Evolutionary conservation across 1,140 invertebrate species (phyloP).

Genomic region (Gryon sp.): DNA sequence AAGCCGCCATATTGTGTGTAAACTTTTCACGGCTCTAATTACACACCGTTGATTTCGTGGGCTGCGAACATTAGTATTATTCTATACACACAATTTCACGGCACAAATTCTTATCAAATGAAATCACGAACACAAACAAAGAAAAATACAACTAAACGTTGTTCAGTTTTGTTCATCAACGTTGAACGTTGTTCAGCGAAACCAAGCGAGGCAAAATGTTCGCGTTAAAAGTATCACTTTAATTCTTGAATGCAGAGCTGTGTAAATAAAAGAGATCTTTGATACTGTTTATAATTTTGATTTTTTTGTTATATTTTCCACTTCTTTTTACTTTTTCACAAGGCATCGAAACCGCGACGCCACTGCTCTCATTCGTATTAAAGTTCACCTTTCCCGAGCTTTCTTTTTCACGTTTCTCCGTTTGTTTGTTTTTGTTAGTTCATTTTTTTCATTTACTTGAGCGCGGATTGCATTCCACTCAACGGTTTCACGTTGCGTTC

Average conservation of each 20-base stretch:
- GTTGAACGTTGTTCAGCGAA: no score
- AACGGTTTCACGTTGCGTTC: constrained; percentile 33
- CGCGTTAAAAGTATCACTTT: constrained; percentile 6
- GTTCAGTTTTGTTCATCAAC: no score
- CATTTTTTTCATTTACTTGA: constrained; percentile 38
- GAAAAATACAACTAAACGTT: no score
- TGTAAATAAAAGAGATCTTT: constrained; percentile 23
- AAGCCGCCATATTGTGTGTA: constrained; percentile 60
- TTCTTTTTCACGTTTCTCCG: constrained; percentile 9
- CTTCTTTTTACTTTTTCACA: constrained; percentile 27
- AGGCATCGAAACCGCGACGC: constrained; percentile 24
- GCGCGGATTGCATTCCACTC: constrained; percentile 48
- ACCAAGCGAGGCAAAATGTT: no score
- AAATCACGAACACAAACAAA: no score
- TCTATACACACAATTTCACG: constrained; percentile 21
- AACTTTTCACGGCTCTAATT: constrained; percentile 54
- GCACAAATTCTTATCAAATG: constrained; percentile 10
- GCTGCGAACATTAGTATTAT: constrained; percentile 52
- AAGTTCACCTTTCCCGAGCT: constrained; percentile 38
- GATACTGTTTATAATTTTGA: constrained; percentile 14
- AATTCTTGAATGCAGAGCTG: constrained; percentile 17
- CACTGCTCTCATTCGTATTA: constrained; percentile 39
- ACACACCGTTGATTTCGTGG: constrained; percentile 41
- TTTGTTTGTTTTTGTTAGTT: constrained; percentile 10
- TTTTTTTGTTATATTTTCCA: constrained; percentile 32